Percentiles rank a stretch among this genome's conserved stretches.
Evolutionary conservation across 2,113 vertebrate species (phyloP).

Genomic region (Alaudala cheleensis): DNA sequence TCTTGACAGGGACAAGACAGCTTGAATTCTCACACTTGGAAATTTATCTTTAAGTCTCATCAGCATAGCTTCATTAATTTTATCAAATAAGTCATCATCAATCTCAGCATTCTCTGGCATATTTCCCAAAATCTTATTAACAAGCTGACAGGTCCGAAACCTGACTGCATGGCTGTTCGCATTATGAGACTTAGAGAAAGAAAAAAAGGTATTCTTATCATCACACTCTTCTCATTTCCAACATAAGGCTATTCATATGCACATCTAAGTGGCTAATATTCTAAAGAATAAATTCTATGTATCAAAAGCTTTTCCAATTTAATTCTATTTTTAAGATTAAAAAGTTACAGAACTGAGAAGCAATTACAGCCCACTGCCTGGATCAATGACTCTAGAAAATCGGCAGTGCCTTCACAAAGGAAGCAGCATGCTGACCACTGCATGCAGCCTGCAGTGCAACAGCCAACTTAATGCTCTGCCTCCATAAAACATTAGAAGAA

Average conservation of each 20-base stretch:
- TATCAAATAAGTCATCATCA: slow-evolving; percentile 91
- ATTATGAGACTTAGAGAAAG: slow-evolving; percentile 80
- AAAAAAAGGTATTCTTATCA: not conserved
- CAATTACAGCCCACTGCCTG: not conserved
- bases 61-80: slow-evolving; percentile 91
- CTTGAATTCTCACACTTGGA: slow-evolving; percentile 93
- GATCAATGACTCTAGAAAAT: not conserved
- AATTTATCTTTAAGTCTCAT: slow-evolving; percentile 91
- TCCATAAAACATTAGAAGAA: not conserved
- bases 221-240: not conserved
- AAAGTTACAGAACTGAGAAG: not conserved
- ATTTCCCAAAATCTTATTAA: slow-evolving; percentile 90
- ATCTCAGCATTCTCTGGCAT: slow-evolving; percentile 95
- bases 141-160: slow-evolving; percentile 90
- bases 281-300: not conserved
- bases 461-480: not conserved
- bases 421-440: not conserved
- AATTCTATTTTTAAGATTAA: not conserved
- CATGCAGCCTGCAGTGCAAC: not conserved
- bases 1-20: slow-evolving; percentile 90
- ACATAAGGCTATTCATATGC: not conserved
- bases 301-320: not conserved
- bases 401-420: not conserved
- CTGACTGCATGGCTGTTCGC: slow-evolving; percentile 89
- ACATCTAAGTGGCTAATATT: not conserved